Evolutionary conservation across 1,140 invertebrate genomes (phyloP).

Genomic region (Micrasema minimum): DNA sequence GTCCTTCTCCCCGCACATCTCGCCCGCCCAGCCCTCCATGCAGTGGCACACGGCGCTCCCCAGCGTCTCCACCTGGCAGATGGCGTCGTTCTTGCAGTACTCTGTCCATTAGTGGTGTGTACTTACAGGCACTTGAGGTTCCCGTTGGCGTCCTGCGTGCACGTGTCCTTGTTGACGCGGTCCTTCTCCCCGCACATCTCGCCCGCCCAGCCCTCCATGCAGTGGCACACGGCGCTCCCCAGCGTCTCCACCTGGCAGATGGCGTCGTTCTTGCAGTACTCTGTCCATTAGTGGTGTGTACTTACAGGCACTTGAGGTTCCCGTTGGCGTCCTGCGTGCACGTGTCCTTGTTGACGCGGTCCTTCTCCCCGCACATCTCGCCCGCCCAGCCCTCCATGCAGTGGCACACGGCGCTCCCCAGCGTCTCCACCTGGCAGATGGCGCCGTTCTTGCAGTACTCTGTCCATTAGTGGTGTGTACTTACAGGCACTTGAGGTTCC

Average conservation of each 20-base stretch:
- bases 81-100: slow-evolving; percentile 69
- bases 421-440: slow-evolving; percentile 61
- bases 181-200: slow-evolving; percentile 65
- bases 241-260: slow-evolving; percentile 61
- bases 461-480: slow-evolving; percentile 70
- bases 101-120: slow-evolving; percentile 71
- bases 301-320: slow-evolving; percentile 42
- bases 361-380: slow-evolving; percentile 64
- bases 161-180: slow-evolving; percentile 35
- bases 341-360: slow-evolving; percentile 47
- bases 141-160: slow-evolving; percentile 18
- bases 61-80: slow-evolving; percentile 60
- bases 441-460: slow-evolving; percentile 69
- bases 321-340: slow-evolving; percentile 26
- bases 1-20: slow-evolving; percentile 65
- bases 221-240: slow-evolving; percentile 66
- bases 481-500: slow-evolving; percentile 42
- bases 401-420: slow-evolving; percentile 63
- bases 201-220: slow-evolving; percentile 70
- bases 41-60: slow-evolving; percentile 68
- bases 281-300: slow-evolving; percentile 71
- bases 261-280: slow-evolving; percentile 69
- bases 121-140: slow-evolving; percentile 44
- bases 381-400: slow-evolving; percentile 72
- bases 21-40: slow-evolving; percentile 69